These are phyloP conservation scores for Zaprionus lineosus DNA, from an alignment of 2,888 invertebrate species.

Conservation along the genomic window DNA sequence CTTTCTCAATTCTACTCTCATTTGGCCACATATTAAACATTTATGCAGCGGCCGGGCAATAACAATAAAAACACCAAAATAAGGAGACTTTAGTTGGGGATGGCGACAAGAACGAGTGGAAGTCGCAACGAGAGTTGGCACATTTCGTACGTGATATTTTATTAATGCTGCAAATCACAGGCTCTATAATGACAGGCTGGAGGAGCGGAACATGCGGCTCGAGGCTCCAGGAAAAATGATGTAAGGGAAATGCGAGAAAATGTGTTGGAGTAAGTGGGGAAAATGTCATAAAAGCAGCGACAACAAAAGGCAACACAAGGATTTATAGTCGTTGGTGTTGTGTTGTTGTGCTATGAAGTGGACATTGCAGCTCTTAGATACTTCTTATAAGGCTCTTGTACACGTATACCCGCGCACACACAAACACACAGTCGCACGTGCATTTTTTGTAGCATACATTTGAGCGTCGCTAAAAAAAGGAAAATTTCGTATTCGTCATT, in stretches of 20 bases:
- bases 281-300: conserved; percentile 23
- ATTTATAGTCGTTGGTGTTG: conserved; percentile 29
- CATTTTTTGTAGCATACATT: conserved; percentile 44
- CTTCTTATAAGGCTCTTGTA: conserved; percentile 6
- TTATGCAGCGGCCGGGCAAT: conserved; percentile 8
- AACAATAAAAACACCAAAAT: conserved; percentile 4
- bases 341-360: conserved; percentile 1
- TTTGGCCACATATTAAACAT: conserved; percentile 28
- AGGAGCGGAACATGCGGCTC: too few relatives aligned
- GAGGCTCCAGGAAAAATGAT: conserved; percentile 16
- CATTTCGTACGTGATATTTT: conserved; percentile 58
- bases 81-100: conserved; percentile 4
- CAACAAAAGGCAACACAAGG: conserved; percentile 11
- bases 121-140: conserved; percentile 4
- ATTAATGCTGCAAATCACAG: conserved; percentile 55
- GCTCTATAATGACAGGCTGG: conserved; percentile 40
- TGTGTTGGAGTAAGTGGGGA: conserved; percentile 12
- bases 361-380: conserved; percentile 33
- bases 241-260: conserved; percentile 9
- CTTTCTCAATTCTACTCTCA: conserved; percentile 11
- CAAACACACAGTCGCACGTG: neutral
- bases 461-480: conserved; percentile 23
- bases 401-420: neutral
- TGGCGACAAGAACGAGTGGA: neutral
- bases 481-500: conserved; percentile 44